Evolutionary conservation across 2,888 invertebrate genomes (phyloP), one percentile per base, ranked within the genome.

Genomic region (Epinotia bilunana): DNA sequence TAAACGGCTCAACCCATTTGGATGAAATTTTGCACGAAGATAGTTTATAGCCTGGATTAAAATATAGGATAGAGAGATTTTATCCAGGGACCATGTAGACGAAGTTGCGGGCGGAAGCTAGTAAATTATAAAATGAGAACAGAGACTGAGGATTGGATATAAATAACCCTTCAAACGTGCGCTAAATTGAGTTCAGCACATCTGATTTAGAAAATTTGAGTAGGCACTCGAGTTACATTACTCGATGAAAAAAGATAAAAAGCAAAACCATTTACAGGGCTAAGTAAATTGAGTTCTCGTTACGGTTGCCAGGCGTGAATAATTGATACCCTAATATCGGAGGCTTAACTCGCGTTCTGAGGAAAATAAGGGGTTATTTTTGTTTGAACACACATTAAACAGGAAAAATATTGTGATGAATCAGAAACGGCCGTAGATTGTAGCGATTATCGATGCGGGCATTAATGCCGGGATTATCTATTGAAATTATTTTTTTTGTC

Each of bases 201-300:
- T 64, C 46, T 12, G 28, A 53, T 60, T 72, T 43, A 60, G 6
- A 60, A 57, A 62, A 62, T 43, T 73, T 18, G 3, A 43, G n/a
- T 55, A 57, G 18, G 57, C 46, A 20, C 46, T 9, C 46, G 18
- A 49, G 69, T 49, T 64, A 20, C 63, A 49, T 53, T 65, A 43
- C 60, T 18, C 70, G 49, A 60, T 71, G 46, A 64, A 71, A 28
- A 65, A 71, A 65, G 43, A 71, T 70, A 64, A 70, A 58, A 69
- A 70, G 64, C 28, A 74, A 65, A 71, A 71, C 60, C 74, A 74
- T 74, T 70, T 71, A 60, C 64, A 71, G 60, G 55, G 74, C 70
- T 64, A 65, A 65, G 74, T 74, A 74, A 70, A 74, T 74, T 74
- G 70, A 74, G 74, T 65, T 74, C 74, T 74, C 70, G 70, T 74